phyloP scores from a whole-genome alignment of 1,140 invertebrate genomes.

The Cherax destructor region DNA sequence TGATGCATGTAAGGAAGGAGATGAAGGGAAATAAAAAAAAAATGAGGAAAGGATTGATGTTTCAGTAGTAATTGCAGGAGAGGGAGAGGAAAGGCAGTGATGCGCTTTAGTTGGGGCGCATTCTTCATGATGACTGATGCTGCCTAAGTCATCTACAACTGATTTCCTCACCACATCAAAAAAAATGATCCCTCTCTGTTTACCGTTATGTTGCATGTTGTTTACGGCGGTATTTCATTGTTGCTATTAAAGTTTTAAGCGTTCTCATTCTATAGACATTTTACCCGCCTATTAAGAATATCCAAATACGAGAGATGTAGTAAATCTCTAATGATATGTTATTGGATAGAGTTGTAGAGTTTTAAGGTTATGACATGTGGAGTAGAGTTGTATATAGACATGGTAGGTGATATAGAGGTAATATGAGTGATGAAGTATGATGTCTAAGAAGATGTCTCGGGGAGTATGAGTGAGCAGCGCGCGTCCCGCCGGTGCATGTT shows the following conservation, averaged over 20 bases:
- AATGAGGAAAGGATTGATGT: background rate
- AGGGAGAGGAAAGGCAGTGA: conserved; percentile 19
- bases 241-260: background rate
- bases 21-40: too few relatives aligned
- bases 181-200: background rate
- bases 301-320: too few relatives aligned
- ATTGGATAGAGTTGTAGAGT: too few relatives aligned
- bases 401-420: background rate
- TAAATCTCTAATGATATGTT: too few relatives aligned
- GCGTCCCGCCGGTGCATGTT: conserved; percentile 66
- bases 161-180: background rate
- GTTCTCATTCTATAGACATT: background rate
- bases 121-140: conserved; percentile 42
- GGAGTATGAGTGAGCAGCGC: conserved; percentile 30
- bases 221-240: background rate
- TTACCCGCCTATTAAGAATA: background rate
- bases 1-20: too few relatives aligned
- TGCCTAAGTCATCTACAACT: conserved; percentile 33
- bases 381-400: background rate
- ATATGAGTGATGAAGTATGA: background rate
- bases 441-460: conserved; percentile 50
- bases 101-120: conserved; percentile 50
- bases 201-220: background rate
- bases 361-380: too few relatives aligned
- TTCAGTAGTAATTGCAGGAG: background rate